A percentile compares a stretch with the other conserved stretches of the same genome.
These are phyloP conservation scores for Caenorhabditis sp. DNA, from an alignment of 2,888 invertebrate species.

Conservation along the genomic window DNA sequence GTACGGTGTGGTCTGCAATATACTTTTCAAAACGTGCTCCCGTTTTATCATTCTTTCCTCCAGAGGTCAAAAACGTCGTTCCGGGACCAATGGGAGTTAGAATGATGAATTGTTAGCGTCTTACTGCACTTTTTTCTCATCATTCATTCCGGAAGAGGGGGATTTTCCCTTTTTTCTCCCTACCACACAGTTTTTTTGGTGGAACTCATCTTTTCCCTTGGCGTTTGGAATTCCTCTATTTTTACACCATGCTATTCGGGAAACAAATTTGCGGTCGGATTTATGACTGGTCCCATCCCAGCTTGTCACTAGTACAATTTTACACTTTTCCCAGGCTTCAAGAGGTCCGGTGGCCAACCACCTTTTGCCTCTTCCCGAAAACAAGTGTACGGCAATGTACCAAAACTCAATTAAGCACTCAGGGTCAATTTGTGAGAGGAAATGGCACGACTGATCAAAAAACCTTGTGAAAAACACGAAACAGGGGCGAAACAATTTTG, in stretches of 20 bases:
- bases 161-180: conserved; percentile 1
- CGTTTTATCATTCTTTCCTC: neutral
- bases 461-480: conserved; percentile 23
- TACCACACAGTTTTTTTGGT: neutral
- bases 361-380: conserved; percentile 19
- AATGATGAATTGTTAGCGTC: conserved; percentile 44
- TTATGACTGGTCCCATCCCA: conserved; percentile 34
- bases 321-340: conserved; percentile 38
- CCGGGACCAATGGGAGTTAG: conserved; percentile 33
- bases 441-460: no score
- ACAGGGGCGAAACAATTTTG: conserved; percentile 29
- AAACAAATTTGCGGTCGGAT: conserved; percentile 59
- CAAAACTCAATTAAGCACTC: neutral
- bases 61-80: neutral
- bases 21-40: conserved; percentile 4
- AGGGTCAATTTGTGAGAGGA: neutral
- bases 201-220: conserved; percentile 19
- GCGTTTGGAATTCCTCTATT: conserved; percentile 34
- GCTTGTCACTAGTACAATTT: conserved; percentile 54
- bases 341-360: conserved; percentile 25
- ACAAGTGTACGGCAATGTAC: conserved; percentile 25
- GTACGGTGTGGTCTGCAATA: conserved; percentile 54
- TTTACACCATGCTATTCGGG: conserved; percentile 42
- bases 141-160: conserved; percentile 51
- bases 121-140: conserved; percentile 48